A percentile compares a stretch with the other conserved stretches of the same genome.
These are phyloP conservation scores for Hemaris fuciformis DNA, from an alignment of 2,888 invertebrate genomes.

Conservation along the genomic window DNA sequence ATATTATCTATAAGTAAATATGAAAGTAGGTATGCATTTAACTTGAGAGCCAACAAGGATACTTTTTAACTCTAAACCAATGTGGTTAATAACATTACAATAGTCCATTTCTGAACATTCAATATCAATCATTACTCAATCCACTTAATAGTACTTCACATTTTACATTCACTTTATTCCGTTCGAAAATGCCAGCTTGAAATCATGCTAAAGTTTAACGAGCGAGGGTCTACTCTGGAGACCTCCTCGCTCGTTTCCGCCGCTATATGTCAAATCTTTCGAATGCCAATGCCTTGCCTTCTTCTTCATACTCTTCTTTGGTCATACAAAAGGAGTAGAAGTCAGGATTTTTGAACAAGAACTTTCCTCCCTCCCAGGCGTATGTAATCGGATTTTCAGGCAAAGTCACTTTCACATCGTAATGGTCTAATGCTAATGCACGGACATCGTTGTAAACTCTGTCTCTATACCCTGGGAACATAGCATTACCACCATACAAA, in stretches of 20 bases:
- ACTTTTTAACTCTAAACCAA: too few relatives aligned
- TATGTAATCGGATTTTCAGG: conserved; percentile 88
- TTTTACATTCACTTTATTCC: conserved; percentile 5
- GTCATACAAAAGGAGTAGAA: conserved; percentile 88
- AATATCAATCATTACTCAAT: background rate
- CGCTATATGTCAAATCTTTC: conserved; percentile 81
- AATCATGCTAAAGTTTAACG: conserved; percentile 21
- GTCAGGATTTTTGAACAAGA: conserved; percentile 86
- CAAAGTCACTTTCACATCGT: conserved; percentile 85
- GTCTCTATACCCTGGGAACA: conserved; percentile 92
- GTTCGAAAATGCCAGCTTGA: background rate
- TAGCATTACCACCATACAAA: conserved; percentile 89
- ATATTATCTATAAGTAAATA: too few relatives aligned
- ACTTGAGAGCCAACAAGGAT: too few relatives aligned
- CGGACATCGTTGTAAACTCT: conserved; percentile 85
- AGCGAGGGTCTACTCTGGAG: conserved; percentile 20
- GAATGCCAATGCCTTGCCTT: conserved; percentile 84
- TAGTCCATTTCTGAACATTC: background rate
- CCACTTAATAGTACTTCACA: background rate
- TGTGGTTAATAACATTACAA: too few relatives aligned
- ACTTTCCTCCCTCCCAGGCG: conserved; percentile 94
- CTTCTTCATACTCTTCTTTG: conserved; percentile 94
- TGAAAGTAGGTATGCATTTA: too few relatives aligned
- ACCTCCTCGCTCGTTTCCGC: conserved; percentile 64
- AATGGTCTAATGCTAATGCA: conserved; percentile 88